A percentile compares a stretch with the other conserved stretches of the same genome.
These are phyloP conservation scores for Drosophila anomalata DNA, from an alignment of 2,888 invertebrate species.

Conservation along the genomic window DNA sequence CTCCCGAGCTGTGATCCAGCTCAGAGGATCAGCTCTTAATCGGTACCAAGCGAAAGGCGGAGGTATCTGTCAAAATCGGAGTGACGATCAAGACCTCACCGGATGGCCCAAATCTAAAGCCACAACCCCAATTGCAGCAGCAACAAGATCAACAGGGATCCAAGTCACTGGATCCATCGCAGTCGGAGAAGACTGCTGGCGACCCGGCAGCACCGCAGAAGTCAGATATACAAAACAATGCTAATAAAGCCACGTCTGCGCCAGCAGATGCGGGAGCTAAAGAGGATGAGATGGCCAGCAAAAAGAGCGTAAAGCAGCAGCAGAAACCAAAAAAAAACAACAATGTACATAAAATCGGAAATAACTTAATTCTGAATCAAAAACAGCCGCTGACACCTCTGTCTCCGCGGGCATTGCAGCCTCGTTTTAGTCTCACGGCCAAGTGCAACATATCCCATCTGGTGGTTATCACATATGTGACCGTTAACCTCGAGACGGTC, in stretches of 20 bases:
- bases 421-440: too few species aligned
- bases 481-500: too few species aligned
- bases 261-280: slow-evolving; percentile 30
- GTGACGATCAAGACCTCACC: slow-evolving; percentile 93
- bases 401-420: too few species aligned
- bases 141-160: slow-evolving; percentile 58
- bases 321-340: slow-evolving; percentile 60
- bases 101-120: slow-evolving; percentile 75
- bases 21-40: slow-evolving; percentile 87
- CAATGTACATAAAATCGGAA: slow-evolving; percentile 64
- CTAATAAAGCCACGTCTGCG: slow-evolving; percentile 79
- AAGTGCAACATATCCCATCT: too few species aligned
- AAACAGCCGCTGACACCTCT: too few species aligned
- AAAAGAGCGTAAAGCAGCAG: slow-evolving; percentile 57
- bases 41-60: slow-evolving; percentile 93
- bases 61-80: slow-evolving; percentile 95
- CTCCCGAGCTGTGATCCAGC: too few species aligned
- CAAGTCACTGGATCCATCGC: slow-evolving; percentile 81
- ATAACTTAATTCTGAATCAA: too few species aligned
- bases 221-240: slow-evolving; percentile 69
- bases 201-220: slow-evolving; percentile 81
- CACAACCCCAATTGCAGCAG: slow-evolving; percentile 84
- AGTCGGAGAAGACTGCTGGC: slow-evolving; percentile 69
- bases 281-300: slow-evolving; percentile 64
- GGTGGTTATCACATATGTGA: too few species aligned